These are phyloP conservation scores for Calosoma granatense DNA, from an alignment of 1,140 invertebrate genomes.

Conservation along the genomic window DNA sequence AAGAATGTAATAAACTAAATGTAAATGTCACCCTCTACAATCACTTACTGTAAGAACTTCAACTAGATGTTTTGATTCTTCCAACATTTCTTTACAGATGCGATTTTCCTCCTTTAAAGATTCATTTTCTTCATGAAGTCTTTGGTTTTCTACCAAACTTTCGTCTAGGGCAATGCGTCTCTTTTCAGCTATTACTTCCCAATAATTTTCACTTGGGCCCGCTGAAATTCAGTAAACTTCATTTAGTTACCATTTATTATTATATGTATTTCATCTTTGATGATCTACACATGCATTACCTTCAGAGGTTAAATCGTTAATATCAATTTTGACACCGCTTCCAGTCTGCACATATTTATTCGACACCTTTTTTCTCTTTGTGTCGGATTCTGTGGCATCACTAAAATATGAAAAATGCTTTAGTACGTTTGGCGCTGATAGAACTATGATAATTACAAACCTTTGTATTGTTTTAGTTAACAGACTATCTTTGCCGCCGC, in stretches of 20 bases:
- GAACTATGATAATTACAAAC: background rate
- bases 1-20: background rate
- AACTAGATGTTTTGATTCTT: constrained; percentile 52
- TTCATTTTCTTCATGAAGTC: constrained; percentile 40
- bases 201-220: constrained; percentile 54
- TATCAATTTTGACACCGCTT: constrained; percentile 39
- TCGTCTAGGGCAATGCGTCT: constrained; percentile 51
- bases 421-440: too few species aligned
- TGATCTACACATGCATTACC: too few species aligned
- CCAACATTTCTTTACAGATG: constrained; percentile 52
- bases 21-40: background rate
- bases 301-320: constrained; percentile 50
- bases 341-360: constrained; percentile 46
- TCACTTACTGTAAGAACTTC: constrained; percentile 54
- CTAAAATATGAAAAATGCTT: background rate
- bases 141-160: constrained; percentile 51
- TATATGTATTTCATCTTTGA: too few species aligned
- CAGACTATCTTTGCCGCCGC: constrained; percentile 17
- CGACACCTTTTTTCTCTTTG: constrained; percentile 33
- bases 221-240: constrained; percentile 22
- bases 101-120: constrained; percentile 52
- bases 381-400: constrained; percentile 33
- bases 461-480: background rate
- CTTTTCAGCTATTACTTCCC: constrained; percentile 54
- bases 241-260: too few species aligned